Base-by-base conservation (phyloP, 1,140 invertebrate genomes). In the Drosophila lacertosa region DNA sequence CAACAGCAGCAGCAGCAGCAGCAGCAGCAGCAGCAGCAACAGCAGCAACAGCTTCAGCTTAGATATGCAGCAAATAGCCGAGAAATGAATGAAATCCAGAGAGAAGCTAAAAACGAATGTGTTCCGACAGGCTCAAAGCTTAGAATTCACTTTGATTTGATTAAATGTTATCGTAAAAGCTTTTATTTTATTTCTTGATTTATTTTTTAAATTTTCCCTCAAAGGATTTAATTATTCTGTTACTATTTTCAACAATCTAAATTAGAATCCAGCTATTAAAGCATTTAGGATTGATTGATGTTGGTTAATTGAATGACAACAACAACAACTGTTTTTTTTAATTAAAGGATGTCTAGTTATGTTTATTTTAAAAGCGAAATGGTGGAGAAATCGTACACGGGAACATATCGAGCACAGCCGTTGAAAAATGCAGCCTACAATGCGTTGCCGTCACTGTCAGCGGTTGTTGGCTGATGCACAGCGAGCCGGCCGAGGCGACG, bases 31-130 rank as follows among this genome's bases (percentile, higher is more conserved):
- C 44, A 18, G 20, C 62, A 50, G 53, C 57, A 45, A 45, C 51
- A 77, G 55, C 68, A 33, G 51, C 73, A 70, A 54, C 65, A 76
- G 65, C 3, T 29, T n/a, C n/a, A 47, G 26, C 75, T 74, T 74
- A 88, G 81, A 74, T 63, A 77, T 81, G 82, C 82, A 77, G 77
- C 55, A 88, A 81, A 77, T 84, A 77, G 66, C 62, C 60, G 72
- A 83, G 63, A 67, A 84, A 83, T 84, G 67, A 50, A 33, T 65
- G 70, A 74, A 71, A 78, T 57, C 39, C 55, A 64, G 42, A 60
- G 10, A 10, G 20, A 32, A 59, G 68, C 33, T n/a, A 4, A 13
- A 45, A 47, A 11, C 18, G 37, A 32, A 24, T 26, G 16, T 58
- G 51, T 77, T 77, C 74, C 37, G 45, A n/a, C n/a, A n/a, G n/a